Conservation (phyloP, 2,888 invertebrate species). For the Drosophila stalkeri region DNA sequence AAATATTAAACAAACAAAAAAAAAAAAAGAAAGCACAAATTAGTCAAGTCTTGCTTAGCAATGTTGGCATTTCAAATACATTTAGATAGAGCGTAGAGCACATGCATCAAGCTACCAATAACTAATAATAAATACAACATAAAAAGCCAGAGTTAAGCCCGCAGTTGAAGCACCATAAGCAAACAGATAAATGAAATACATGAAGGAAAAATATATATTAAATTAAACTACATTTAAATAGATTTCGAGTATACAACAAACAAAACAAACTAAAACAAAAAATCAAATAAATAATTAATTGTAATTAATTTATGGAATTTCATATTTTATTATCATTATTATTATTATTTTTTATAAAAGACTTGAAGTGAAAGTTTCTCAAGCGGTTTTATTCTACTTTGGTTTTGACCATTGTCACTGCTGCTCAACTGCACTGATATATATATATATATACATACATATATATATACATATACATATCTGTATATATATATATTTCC, state of each 20-base stretch:
- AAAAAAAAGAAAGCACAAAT: conserved; percentile 20
- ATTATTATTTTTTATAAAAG: background rate
- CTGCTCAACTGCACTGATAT: conserved; percentile 73
- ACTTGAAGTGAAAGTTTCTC: conserved; percentile 7
- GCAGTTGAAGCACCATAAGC: conserved; percentile 45
- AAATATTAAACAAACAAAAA: background rate
- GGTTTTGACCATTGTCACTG: conserved; percentile 67
- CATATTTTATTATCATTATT: background rate
- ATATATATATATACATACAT: background rate
- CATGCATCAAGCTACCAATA: conserved; percentile 41
- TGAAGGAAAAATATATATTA: conserved; percentile 12
- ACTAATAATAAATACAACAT: conserved; percentile 46
- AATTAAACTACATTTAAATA: conserved; percentile 12
- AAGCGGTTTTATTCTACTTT: conserved; percentile 42
- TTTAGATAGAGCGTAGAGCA: conserved; percentile 33
- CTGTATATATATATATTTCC: conserved; percentile 13
- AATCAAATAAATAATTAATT: background rate
- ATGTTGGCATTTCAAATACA: background rate
- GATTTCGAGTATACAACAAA: conserved; percentile 24
- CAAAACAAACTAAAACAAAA: conserved; percentile 15
- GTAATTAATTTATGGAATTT: conserved; percentile 21
- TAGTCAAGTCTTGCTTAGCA: background rate
- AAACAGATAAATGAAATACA: conserved; percentile 21
- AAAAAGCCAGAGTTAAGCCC: conserved; percentile 27
- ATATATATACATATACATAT: background rate